Evolutionary conservation across 2,888 invertebrate species (phyloP).

Genomic region (Ellobium chinense): DNA sequence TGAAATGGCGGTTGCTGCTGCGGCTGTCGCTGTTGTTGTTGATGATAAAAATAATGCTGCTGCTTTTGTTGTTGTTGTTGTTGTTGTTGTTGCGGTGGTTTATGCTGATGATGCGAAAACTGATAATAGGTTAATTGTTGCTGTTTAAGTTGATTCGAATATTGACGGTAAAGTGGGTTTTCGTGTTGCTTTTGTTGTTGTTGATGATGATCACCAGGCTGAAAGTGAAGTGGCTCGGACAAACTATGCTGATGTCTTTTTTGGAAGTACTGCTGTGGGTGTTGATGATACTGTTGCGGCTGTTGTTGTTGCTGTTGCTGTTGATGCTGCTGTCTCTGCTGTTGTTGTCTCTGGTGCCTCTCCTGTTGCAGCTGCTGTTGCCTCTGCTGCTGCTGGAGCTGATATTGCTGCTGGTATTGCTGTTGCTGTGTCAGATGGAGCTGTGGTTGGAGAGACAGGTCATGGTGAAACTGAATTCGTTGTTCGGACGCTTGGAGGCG

Average conservation of each 20-base stretch:
- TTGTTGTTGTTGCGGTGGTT: conserved; percentile 16
- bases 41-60: not conserved
- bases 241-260: conserved; percentile 3
- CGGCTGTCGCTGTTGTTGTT: conserved; percentile 29
- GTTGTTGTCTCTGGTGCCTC: not conserved
- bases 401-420: conserved; percentile 53
- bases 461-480: conserved; percentile 47
- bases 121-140: conserved; percentile 4
- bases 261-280: conserved; percentile 4
- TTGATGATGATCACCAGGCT: not conserved
- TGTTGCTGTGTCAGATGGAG: conserved; percentile 42
- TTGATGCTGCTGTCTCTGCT: conserved; percentile 12
- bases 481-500: conserved; percentile 41
- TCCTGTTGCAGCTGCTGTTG: conserved; percentile 28
- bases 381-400: conserved; percentile 49
- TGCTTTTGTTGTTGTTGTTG: conserved; percentile 31
- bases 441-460: conserved; percentile 49
- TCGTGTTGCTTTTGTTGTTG: conserved; percentile 27
- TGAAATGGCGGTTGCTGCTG: conserved; percentile 44
- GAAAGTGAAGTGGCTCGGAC: not conserved
- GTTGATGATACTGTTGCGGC: not conserved
- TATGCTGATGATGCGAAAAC: conserved; percentile 14
- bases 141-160: conserved; percentile 5
- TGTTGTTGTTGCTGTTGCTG: conserved; percentile 5
- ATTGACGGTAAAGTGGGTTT: conserved; percentile 4